Percentiles rank a stretch among this genome's conserved stretches.
Conservation (phyloP, 2,888 invertebrate genomes). For the Troides oblongomaculatus region DNA sequence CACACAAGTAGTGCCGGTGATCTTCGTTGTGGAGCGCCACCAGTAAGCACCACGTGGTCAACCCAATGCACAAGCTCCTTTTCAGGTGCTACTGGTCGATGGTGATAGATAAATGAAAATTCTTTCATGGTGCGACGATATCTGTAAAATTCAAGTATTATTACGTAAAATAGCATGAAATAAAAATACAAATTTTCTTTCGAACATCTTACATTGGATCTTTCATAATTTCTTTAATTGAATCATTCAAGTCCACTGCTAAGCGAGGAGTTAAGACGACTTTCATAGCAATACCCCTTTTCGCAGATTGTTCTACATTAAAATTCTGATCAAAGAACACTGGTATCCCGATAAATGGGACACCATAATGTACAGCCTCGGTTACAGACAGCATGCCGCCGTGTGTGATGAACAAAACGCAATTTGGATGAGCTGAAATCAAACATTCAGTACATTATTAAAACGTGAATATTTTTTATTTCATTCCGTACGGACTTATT, state of each 20-base stretch:
- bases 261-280: slow-evolving; percentile 42
- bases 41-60: slow-evolving; percentile 50
- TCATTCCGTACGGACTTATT: too few species aligned
- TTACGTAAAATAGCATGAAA: too few species aligned
- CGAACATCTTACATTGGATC: slow-evolving; percentile 40
- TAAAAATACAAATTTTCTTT: background rate
- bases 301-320: slow-evolving; percentile 45
- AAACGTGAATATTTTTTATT: too few species aligned
- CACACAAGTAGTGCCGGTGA: slow-evolving; percentile 48
- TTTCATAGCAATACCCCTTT: slow-evolving; percentile 50
- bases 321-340: slow-evolving; percentile 51
- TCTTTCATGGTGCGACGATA: slow-evolving; percentile 47
- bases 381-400: slow-evolving; percentile 54
- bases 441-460: background rate
- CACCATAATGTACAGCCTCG: slow-evolving; percentile 49
- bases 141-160: slow-evolving; percentile 36
- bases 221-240: slow-evolving; percentile 34
- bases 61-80: slow-evolving; percentile 54
- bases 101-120: slow-evolving; percentile 39
- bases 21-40: slow-evolving; percentile 51
- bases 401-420: slow-evolving; percentile 52
- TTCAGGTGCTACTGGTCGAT: slow-evolving; percentile 40
- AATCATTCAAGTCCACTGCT: slow-evolving; percentile 37
- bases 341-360: slow-evolving; percentile 53
- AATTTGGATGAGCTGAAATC: slow-evolving; percentile 49